A percentile compares a stretch with the other conserved stretches of the same genome.
These are phyloP conservation scores for Acrobasis consociella DNA, from an alignment of 2,888 invertebrate species.

Conservation along the genomic window DNA sequence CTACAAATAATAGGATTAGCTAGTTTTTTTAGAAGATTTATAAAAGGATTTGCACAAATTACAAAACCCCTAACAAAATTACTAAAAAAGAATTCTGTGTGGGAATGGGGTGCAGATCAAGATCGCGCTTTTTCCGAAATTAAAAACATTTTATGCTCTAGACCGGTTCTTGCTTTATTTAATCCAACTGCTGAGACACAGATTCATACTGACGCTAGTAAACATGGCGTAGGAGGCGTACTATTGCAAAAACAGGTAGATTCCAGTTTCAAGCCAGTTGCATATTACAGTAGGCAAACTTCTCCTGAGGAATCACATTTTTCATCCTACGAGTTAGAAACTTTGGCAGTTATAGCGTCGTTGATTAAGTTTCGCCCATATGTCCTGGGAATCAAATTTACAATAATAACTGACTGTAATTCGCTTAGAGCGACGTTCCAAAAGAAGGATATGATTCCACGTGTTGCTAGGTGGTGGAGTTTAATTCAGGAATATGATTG, in stretches of 20 bases:
- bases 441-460: constrained; percentile 18
- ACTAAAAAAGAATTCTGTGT: no score
- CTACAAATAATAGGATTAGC: constrained; percentile 38
- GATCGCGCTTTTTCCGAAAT: neutral
- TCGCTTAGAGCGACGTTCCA: constrained; percentile 8
- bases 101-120: no score
- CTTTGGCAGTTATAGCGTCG: constrained; percentile 17
- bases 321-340: constrained; percentile 26
- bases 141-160: neutral
- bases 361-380: constrained; percentile 22
- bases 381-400: constrained; percentile 19
- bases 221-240: constrained; percentile 19
- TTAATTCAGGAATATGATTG: constrained; percentile 17
- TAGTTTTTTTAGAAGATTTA: constrained; percentile 39
- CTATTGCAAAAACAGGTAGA: constrained; percentile 15
- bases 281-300: constrained; percentile 25
- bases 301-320: constrained; percentile 22
- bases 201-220: constrained; percentile 19
- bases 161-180: constrained; percentile 8
- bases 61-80: constrained; percentile 31
- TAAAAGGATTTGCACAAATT: constrained; percentile 35
- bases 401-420: constrained; percentile 21
- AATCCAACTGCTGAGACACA: constrained; percentile 17
- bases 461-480: constrained; percentile 22
- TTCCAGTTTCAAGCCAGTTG: constrained; percentile 13